These are phyloP conservation scores for Stenodema calcarata DNA, from an alignment of 2,888 invertebrate species.

Conservation along the genomic window DNA sequence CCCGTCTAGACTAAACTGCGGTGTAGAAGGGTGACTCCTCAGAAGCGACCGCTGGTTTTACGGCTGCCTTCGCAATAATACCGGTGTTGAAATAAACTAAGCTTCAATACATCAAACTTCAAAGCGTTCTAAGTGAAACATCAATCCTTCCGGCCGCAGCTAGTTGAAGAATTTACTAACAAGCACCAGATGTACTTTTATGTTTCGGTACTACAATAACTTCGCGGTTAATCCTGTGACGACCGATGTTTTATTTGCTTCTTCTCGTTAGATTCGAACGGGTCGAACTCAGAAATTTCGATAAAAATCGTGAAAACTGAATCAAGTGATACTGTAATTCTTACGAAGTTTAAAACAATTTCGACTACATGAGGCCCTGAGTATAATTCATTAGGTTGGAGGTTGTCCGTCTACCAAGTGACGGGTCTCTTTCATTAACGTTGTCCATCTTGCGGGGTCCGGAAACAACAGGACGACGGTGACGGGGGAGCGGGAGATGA, in stretches of 20 bases:
- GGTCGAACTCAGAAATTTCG: background rate
- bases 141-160: background rate
- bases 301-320: too few relatives aligned
- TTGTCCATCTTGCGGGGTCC: slow-evolving; percentile 20
- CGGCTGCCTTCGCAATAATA: background rate
- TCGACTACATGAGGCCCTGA: background rate
- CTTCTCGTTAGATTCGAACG: background rate
- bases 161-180: background rate
- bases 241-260: background rate
- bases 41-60: background rate
- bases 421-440: slow-evolving; percentile 33
- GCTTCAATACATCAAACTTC: background rate
- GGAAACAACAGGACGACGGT: background rate
- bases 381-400: background rate
- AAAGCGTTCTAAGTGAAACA: background rate
- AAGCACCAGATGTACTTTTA: background rate
- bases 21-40: background rate
- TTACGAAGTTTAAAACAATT: too few relatives aligned
- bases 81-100: background rate
- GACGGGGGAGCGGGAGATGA: background rate
- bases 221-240: background rate
- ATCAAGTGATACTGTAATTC: too few relatives aligned
- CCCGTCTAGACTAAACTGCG: slow-evolving; percentile 25
- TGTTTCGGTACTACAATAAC: background rate
- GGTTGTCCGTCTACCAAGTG: slow-evolving; percentile 10